phyloP scores from a whole-genome alignment of 1,140 invertebrate species.

The Alviniconcha marisindica region DNA sequence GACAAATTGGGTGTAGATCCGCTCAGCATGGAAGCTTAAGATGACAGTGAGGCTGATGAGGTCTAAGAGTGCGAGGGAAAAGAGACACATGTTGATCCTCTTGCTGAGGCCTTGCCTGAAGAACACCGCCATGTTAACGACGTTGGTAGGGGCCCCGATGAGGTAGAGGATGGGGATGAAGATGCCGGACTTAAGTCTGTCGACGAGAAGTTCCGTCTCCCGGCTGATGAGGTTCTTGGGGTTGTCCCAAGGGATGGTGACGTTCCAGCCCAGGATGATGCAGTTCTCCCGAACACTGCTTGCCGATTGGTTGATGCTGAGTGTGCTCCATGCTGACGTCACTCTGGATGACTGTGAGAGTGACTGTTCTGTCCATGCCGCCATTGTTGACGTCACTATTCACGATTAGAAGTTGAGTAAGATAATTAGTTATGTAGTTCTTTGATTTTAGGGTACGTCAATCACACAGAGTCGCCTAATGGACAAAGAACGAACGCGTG shows the following conservation, averaged over 20 bases:
- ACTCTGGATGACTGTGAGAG: neutral
- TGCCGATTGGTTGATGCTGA: neutral
- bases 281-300: too few species aligned
- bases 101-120: neutral
- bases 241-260: slow-evolving; percentile 13
- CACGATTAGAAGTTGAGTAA: neutral
- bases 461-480: neutral
- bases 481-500: too few species aligned
- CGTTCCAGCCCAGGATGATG: neutral
- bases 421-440: neutral
- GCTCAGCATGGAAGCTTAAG: too few species aligned
- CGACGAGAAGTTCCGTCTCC: neutral
- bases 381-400: neutral
- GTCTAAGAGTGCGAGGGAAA: neutral
- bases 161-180: neutral
- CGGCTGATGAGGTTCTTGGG: neutral
- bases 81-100: slow-evolving; percentile 25
- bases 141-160: neutral
- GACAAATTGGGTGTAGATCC: too few species aligned
- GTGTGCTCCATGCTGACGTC: neutral
- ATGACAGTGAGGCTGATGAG: too few species aligned
- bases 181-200: neutral
- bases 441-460: neutral
- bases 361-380: neutral
- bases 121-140: slow-evolving; percentile 1